These are phyloP conservation scores for Sylvilagus floridanus DNA, from an alignment of 2,797 vertebrate genomes.

Conservation along the genomic window DNA sequence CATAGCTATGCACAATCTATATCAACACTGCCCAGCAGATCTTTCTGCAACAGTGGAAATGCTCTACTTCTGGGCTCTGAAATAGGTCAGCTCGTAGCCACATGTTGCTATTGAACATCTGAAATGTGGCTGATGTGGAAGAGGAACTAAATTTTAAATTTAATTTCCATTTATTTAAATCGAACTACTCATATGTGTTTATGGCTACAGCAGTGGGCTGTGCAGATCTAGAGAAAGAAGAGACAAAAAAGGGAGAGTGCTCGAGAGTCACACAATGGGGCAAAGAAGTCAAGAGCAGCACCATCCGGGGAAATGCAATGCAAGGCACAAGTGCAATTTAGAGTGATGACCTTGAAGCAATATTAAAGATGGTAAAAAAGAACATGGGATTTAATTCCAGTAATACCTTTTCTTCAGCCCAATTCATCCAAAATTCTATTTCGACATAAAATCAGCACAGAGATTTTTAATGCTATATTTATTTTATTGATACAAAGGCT, in stretches of 20 bases:
- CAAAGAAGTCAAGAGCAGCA: neutral
- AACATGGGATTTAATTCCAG: conserved; percentile 2
- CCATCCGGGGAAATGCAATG: neutral
- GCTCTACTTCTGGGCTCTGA: neutral
- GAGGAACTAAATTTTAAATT: neutral
- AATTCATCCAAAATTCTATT: conserved; percentile 7
- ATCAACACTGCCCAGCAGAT: neutral
- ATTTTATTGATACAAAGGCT: neutral
- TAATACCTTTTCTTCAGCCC: neutral
- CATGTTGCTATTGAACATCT: neutral
- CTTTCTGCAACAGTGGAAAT: neutral
- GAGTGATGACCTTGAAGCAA: neutral
- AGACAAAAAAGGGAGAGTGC: neutral
- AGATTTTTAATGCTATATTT: conserved; percentile 22
- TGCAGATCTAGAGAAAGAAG: neutral
- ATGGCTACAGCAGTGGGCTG: neutral
- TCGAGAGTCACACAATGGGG: neutral
- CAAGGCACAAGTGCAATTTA: neutral
- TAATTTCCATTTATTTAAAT: conserved; percentile 1
- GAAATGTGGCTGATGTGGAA: neutral
- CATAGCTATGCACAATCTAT: neutral
- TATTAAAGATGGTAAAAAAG: neutral
- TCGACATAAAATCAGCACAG: neutral
- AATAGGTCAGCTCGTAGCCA: neutral
- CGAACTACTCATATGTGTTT: neutral